A percentile compares a stretch with the other conserved stretches of the same genome.
These are phyloP conservation scores for Nemotelus pantherinus DNA, from an alignment of 2,888 invertebrate genomes.

Conservation along the genomic window DNA sequence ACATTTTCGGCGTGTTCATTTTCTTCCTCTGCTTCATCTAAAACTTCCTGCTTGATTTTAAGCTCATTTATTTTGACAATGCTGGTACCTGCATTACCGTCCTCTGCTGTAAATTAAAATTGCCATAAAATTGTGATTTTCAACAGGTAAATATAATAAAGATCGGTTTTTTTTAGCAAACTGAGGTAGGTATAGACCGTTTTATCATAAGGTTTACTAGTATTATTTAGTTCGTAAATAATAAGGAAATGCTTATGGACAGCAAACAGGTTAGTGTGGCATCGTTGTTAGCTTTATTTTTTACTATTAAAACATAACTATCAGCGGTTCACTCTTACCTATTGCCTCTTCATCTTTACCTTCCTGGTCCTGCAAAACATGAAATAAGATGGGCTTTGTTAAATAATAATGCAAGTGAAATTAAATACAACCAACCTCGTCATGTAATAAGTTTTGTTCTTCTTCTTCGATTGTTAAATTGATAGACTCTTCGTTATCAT, in stretches of 20 bases:
- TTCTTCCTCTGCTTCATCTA: conserved; percentile 54
- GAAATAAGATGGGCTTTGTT: conserved; percentile 6
- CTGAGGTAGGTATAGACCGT: no score
- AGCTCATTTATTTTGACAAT: background rate
- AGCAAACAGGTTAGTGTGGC: no score
- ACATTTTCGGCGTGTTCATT: conserved; percentile 51
- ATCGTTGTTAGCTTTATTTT: no score
- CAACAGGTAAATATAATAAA: no score
- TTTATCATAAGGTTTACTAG: no score
- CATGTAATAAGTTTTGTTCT: conserved; percentile 78
- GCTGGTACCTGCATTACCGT: background rate
- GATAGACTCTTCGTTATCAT: conserved; percentile 81
- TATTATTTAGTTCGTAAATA: no score
- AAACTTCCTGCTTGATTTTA: conserved; percentile 54
- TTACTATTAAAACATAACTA: background rate
- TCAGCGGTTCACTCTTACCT: conserved; percentile 66
- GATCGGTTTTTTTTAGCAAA: no score
- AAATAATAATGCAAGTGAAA: background rate
- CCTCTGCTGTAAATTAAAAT: conserved; percentile 22
- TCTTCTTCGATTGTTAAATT: conserved; percentile 84
- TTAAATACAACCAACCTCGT: conserved; percentile 70
- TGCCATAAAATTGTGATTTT: background rate
- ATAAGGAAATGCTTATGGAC: no score
- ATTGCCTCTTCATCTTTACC: conserved; percentile 69
- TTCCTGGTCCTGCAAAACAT: conserved; percentile 63